Base-by-base conservation (phyloP, 2,797 vertebrate species). In the Enteromius paludinosus region DNA sequence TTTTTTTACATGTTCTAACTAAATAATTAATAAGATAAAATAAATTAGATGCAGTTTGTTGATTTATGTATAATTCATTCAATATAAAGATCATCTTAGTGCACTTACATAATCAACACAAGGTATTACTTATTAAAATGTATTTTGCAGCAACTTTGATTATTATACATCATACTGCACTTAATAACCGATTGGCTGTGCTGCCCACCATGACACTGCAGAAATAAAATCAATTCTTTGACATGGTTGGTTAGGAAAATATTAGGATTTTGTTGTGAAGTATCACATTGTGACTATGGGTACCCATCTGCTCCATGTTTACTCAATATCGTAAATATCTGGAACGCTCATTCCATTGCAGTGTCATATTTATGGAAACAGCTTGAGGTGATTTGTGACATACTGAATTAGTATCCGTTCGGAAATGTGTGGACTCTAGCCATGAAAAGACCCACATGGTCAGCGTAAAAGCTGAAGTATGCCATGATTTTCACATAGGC, bases 311-410 rank as follows among this genome's bases (percentile, higher is more conserved):
- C 38, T 30, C 33, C 18, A 17, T 59, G 38, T 80, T 70, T 61
- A 38, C 25, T 59, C 12, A 0, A 79, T 66, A 23, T 56, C 49
- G 0, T 70, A 9, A 61, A 43, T 30, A 10, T n/a, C 66, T 4
- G 2, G 23, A 69, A 45, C 1, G 38, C 20, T 56, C 33, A 7
- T 12, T 30, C 17, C 35, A 15, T 11, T 79, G 3, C 14, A 41
- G 35, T 43, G 23, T 43, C 49, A 61, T 47, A 33, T 68, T 14
- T 41, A 49, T 52, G 43, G 28, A 54, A 80, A 71, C 78, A 71
- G 78, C 64, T 68, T 69, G 71, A 81, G 45, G 47, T 45, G 28
- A 77, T 81, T 85, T 47, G 52, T 71, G 25, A 80, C 35, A 61
- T 59, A 11, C 38, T 71, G 25, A 15, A 79, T 69, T 79, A 30